Evolutionary conservation across 2,797 vertebrate species (phyloP).

Genomic region (Acridotheres tristis): DNA sequence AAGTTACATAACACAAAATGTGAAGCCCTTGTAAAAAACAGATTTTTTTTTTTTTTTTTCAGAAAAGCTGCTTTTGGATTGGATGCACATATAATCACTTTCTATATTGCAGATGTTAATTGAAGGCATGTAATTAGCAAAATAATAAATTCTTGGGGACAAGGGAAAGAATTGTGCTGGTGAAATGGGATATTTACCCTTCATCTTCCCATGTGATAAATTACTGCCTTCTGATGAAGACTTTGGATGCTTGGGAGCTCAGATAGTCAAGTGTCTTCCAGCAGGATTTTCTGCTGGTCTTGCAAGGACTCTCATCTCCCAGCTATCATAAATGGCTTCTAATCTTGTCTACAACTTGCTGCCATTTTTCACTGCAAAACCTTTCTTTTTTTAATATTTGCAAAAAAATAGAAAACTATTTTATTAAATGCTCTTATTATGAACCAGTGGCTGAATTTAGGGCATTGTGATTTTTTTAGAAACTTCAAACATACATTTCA

Average conservation of each 20-base stretch:
- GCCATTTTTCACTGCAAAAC: neutral
- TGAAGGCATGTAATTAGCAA: neutral
- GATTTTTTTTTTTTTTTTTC: neutral
- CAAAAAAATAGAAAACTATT: neutral
- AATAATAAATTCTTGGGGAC: neutral
- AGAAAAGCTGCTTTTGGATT: neutral
- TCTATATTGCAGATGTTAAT: conserved; percentile 42
- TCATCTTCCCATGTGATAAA: neutral
- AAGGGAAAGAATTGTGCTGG: neutral
- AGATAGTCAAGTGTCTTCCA: neutral
- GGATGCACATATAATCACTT: conserved; percentile 25
- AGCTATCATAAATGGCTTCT: neutral
- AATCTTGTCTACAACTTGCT: neutral
- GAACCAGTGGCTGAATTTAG: conserved; percentile 3
- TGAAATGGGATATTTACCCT: neutral
- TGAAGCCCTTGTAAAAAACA: neutral
- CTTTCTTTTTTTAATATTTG: neutral
- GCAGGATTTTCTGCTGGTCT: neutral
- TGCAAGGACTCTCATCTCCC: neutral
- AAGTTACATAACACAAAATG: neutral
- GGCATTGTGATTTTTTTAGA: neutral
- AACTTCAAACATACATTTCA: conserved; percentile 33
- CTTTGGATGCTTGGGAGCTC: neutral
- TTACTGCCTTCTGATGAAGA: neutral
- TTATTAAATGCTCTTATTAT: neutral